Percentiles rank a stretch among this genome's conserved stretches.
Conservation (phyloP, 2,113 vertebrate species). For the Festucalex cinctus region DNA sequence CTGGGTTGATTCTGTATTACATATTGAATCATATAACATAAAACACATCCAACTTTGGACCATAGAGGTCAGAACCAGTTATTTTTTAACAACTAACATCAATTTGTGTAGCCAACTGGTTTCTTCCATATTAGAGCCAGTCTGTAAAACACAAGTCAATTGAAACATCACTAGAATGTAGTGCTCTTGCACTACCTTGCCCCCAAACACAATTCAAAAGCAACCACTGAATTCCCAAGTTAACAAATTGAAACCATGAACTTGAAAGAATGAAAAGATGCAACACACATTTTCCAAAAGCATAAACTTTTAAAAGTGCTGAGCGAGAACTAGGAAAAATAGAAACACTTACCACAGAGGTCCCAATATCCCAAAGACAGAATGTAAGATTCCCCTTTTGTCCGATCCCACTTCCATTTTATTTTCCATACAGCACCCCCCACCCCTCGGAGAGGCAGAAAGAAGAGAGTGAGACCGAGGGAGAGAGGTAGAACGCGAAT, state of each 20-base stretch:
- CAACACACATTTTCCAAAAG: not conserved
- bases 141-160: not conserved
- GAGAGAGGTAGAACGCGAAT: constrained; percentile 24
- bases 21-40: not conserved
- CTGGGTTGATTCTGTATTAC: not conserved
- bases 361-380: constrained; percentile 38
- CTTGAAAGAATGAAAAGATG: not conserved
- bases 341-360: constrained; percentile 62
- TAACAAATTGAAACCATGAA: constrained; percentile 21
- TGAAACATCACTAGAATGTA: not conserved
- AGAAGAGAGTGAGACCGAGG: constrained; percentile 8
- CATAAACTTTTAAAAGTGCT: constrained; percentile 20
- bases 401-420: constrained; percentile 63
- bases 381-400: constrained; percentile 59
- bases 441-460: constrained; percentile 27
- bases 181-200: constrained; percentile 53
- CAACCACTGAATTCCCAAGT: constrained; percentile 63
- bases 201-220: constrained; percentile 71
- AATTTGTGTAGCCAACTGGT: not conserved
- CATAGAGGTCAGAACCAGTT: not conserved
- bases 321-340: constrained; percentile 32
- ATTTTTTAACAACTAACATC: not conserved
- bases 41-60: not conserved
- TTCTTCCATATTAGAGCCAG: not conserved
- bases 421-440: constrained; percentile 67